phyloP scores from a whole-genome alignment of 2,113 vertebrate species.

The Alligator sinensis region DNA sequence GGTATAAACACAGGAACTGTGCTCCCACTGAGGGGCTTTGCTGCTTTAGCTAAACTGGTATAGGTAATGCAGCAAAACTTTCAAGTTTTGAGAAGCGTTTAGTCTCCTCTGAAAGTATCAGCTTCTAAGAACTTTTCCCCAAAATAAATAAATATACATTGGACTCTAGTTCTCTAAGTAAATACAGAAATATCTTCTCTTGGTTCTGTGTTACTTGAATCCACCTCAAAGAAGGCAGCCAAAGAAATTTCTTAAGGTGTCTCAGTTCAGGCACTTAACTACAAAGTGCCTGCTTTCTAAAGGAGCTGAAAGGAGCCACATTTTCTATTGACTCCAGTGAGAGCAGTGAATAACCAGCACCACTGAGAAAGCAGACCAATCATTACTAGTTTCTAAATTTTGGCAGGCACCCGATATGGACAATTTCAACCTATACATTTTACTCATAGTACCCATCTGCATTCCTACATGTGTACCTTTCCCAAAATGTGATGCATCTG shows the following conservation, averaged over 20 bases:
- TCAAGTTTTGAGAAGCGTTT: background rate
- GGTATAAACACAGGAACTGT: background rate
- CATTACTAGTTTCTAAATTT: background rate
- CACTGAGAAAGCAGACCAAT: no score
- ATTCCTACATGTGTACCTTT: no score
- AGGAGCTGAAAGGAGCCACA: no score
- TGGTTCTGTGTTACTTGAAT: background rate
- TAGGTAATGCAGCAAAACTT: constrained; percentile 12
- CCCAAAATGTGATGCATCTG: no score
- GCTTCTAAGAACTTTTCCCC: background rate
- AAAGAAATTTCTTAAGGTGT: constrained; percentile 22
- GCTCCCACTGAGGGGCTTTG: background rate
- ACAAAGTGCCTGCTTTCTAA: no score
- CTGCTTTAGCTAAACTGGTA: background rate
- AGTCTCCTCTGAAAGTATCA: background rate
- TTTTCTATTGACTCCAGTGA: no score
- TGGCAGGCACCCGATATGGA: background rate
- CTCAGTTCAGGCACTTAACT: fast-evolving
- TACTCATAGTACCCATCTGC: background rate
- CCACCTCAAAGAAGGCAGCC: background rate
- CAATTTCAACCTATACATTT: background rate
- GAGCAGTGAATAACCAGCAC: no score
- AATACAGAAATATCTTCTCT: constrained; percentile 11
- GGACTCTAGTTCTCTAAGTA: constrained; percentile 23
- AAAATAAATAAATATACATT: constrained; percentile 3